A percentile compares a stretch with the other conserved stretches of the same genome.
These are phyloP conservation scores for Lagopus muta DNA, from an alignment of 2,113 vertebrate species.

Conservation along the genomic window DNA sequence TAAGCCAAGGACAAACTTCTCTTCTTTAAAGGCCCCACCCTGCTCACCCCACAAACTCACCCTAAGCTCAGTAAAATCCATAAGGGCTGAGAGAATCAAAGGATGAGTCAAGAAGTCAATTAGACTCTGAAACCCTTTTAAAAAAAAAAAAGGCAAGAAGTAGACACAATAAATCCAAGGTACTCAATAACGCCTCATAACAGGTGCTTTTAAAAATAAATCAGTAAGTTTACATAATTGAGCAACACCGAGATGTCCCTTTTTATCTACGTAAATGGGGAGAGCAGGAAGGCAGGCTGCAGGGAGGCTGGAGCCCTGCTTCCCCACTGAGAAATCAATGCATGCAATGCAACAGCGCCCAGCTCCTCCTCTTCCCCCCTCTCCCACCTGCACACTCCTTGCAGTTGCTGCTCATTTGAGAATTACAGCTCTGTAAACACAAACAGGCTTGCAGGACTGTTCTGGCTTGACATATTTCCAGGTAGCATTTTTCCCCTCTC, in stretches of 20 bases:
- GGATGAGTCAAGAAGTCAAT: neutral
- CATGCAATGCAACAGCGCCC: neutral
- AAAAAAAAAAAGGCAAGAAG: neutral
- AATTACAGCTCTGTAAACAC: neutral
- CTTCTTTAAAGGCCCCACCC: neutral
- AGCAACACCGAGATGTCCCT: neutral
- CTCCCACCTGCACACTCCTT: rapidly evolving
- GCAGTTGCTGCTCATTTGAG: neutral
- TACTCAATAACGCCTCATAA: neutral
- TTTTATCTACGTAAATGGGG: rapidly evolving
- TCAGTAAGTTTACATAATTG: neutral
- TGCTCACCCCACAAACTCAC: neutral
- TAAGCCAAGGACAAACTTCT: neutral
- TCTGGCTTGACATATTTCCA: neutral
- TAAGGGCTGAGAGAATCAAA: neutral
- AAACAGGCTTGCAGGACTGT: neutral
- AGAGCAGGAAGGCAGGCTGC: neutral
- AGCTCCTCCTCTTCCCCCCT: constrained; percentile 4
- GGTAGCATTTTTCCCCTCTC: neutral
- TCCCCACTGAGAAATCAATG: neutral
- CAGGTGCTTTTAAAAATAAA: neutral
- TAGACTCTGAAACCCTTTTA: neutral
- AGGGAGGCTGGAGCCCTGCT: neutral
- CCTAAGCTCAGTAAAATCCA: neutral
- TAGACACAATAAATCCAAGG: neutral